Evolutionary conservation across 2,888 invertebrate genomes (phyloP), one percentile per base, ranked within the genome.

Genomic region (Dicycla oo): DNA sequence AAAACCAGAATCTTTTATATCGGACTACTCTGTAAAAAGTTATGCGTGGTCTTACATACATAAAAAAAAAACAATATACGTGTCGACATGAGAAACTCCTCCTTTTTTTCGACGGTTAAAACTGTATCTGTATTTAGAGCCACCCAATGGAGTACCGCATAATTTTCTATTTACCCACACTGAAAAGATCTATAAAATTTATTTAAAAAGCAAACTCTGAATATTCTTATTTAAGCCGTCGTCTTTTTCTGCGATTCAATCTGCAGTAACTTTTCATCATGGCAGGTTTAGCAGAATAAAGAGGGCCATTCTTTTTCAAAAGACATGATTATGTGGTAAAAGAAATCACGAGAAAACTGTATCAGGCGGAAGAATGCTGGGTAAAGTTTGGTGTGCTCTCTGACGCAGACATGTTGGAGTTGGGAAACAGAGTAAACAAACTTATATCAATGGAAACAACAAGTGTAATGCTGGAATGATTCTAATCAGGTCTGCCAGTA

Each of bases 201-300:
- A 70, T 69, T 81, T 79, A 75, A 75, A 80, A 78, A 80, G 68
- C 63, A 73, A 65, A 73, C 71, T 75, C 73, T 26, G 74, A 71
- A 75, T 81, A 78, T 80, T 80, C 78, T 81, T 83, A 86, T 86
- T 87, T 82, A 83, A 84, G 79, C 76, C 80, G 78, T 71, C 80
- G 74, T 79, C 84, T 87, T 89, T 89, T 87, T 86, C 84, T 86
- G 84, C 87, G 86, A 89, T 91, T 89, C 90, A 91, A 92, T 92
- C 90, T 92, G 92, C 90, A 92, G 90, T 93, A 92, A 91, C 89
- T 92, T 91, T 90, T 88, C 92, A 92, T 91, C 82, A 86, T 83
- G 85, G 81, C 83, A 85, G 85, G 81, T 88, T 88, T 85, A 81
- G 79, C 71, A 83, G 87, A 80, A 80, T 86, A 88, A 89, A 86